Evolutionary conservation across 1,140 invertebrate genomes (phyloP), one percentile per base, ranked within the genome.

Genomic region (Mya arenaria): DNA sequence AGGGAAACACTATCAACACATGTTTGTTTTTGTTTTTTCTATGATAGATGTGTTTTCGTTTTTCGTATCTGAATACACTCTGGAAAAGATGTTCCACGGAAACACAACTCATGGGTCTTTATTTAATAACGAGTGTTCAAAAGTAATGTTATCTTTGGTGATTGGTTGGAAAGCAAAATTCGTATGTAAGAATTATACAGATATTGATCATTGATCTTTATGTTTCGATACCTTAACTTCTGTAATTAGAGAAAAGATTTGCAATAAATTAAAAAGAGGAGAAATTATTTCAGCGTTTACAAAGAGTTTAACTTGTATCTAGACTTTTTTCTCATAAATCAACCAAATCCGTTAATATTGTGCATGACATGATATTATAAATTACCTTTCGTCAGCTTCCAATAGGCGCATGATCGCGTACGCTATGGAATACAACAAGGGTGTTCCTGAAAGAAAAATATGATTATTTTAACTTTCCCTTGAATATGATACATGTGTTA

Each of bases 381-480:
- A 19, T 37, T 80, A 87, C 86, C 82, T 85, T 58, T 85, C 82
- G 56, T 87, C 84, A 30, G 73, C 84, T 13, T 62, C 68, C 15
- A 82, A 52, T 13, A 82, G 19, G 1, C 86, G 44, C n/a, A 87
- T 65, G 28, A 83, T 56, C 39, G 66, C 82, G 63, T 86, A 87
- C 39, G 62, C 69, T 41, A 41, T 56, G 41, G 69, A 84, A 69
- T 79, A 87, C 36, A 66, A 39, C 19, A 87, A 66, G 1, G 82
- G 82, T 36, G 83, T 39, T 55, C 81, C 84, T 85, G 69, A 36
- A 44, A 39, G 56, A 55, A 36, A 63, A 75, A 13, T 15, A 56
- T 41, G 56, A 32, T 1, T 52, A 44, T 65, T 17, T 32, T n/a
- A 4, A 48, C 8, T 23, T 13, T n/a, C 10, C 10, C 44, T n/a